Evolutionary conservation across 2,797 vertebrate species (phyloP).

Genomic region (Pogoniulus pusillus): DNA sequence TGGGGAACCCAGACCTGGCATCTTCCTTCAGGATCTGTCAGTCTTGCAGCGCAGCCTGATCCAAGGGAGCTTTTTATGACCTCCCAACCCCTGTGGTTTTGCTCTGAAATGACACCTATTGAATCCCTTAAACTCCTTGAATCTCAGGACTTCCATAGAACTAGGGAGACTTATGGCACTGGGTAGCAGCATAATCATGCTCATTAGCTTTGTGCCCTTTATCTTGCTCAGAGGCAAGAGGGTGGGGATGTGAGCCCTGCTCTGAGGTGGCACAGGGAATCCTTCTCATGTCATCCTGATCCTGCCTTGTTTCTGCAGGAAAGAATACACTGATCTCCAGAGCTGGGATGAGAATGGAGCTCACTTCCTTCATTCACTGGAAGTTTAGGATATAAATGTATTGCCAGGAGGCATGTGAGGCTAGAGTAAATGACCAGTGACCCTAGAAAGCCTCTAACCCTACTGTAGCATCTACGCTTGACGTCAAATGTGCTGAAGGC

Average conservation of each 20-base stretch:
- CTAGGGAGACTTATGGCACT: neutral
- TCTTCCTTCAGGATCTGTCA: neutral
- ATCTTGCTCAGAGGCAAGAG: neutral
- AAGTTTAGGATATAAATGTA: neutral
- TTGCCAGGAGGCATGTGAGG: accelerated
- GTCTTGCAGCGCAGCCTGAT: neutral
- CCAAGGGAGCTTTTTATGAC: neutral
- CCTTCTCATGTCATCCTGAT: neutral
- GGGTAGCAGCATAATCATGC: too few species aligned
- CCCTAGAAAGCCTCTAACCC: neutral
- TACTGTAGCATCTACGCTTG: accelerated
- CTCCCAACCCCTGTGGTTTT: neutral
- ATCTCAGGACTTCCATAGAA: neutral
- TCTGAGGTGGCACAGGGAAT: neutral
- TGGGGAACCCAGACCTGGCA: neutral
- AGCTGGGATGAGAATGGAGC: neutral
- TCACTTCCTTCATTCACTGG: neutral
- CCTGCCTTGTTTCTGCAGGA: neutral
- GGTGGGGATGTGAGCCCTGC: neutral
- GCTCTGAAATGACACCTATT: neutral
- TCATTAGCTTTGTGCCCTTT: neutral
- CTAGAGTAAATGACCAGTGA: neutral
- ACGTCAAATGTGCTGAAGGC: neutral
- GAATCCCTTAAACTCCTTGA: neutral
- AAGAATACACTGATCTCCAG: neutral